These are phyloP conservation scores for Neotoxoptera formosana DNA, from an alignment of 1,140 invertebrate genomes.

Conservation along the genomic window DNA sequence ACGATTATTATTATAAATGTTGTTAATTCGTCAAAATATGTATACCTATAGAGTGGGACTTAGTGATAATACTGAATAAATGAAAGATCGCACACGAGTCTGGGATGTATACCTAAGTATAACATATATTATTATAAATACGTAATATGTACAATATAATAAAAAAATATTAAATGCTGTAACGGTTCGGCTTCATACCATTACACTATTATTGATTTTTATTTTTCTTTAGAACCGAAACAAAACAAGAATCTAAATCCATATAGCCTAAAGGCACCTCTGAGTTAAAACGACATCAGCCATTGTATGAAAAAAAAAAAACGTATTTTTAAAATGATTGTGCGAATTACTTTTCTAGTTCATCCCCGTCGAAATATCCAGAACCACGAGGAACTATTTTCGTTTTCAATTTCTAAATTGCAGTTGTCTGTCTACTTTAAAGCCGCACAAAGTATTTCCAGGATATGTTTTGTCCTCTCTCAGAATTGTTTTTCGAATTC, in stretches of 20 bases:
- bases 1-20: no score
- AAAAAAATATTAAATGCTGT: no score
- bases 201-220: neutral
- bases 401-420: neutral
- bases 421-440: neutral
- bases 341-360: neutral
- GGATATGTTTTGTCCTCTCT: neutral
- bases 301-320: neutral
- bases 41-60: no score
- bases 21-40: no score
- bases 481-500: neutral
- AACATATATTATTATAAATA: no score
- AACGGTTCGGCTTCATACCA: no score
- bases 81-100: no score
- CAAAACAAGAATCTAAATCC: neutral
- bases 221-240: neutral
- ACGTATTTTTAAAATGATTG: neutral
- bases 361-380: neutral
- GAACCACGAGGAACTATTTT: neutral
- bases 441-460: neutral
- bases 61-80: no score
- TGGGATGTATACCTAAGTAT: no score
- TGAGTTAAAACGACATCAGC: neutral
- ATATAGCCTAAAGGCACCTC: neutral
- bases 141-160: no score